Percentiles rank a stretch among this genome's conserved stretches.
Evolutionary conservation across 2,888 invertebrate genomes (phyloP).

Genomic region (Dicyrtoma fusca): DNA sequence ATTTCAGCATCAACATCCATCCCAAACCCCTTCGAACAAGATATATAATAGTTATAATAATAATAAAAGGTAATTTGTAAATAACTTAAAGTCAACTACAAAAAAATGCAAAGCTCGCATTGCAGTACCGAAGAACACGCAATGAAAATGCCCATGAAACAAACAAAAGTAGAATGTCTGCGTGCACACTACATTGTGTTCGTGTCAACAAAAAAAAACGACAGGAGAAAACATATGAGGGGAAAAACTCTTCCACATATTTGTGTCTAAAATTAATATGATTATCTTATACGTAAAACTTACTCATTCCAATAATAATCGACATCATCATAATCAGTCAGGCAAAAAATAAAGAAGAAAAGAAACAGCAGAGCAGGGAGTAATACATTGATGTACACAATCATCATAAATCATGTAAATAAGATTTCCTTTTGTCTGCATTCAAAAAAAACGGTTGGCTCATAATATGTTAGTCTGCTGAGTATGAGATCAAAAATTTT

Average conservation of each 20-base stretch:
- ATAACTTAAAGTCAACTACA: constrained; percentile 14
- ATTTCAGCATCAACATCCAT: constrained; percentile 15
- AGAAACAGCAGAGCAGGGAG: constrained; percentile 7
- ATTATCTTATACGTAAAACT: too few relatives aligned
- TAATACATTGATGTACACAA: constrained; percentile 9
- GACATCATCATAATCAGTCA: constrained; percentile 33
- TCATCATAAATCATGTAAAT: constrained; percentile 3
- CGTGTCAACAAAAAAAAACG: constrained; percentile 2
- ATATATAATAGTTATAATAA: neutral
- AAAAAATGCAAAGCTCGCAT: constrained; percentile 33
- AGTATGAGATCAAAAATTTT: constrained; percentile 35
- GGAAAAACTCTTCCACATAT: too few relatives aligned
- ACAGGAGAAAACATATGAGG: neutral
- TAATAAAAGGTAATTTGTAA: constrained; percentile 20
- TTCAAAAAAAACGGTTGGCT: constrained; percentile 22
- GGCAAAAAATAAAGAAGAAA: constrained; percentile 29
- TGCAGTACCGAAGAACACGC: constrained; percentile 5
- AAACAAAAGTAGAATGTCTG: neutral
- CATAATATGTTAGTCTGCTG: constrained; percentile 28
- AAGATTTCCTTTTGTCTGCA: constrained; percentile 15
- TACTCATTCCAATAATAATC: constrained; percentile 20
- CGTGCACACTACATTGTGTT: too few relatives aligned
- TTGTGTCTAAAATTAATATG: too few relatives aligned
- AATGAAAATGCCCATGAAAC: constrained; percentile 2
- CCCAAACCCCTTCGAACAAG: constrained; percentile 8